Base-by-base conservation (phyloP, 2,888 invertebrate genomes). In the Miltochrista miniata region DNA sequence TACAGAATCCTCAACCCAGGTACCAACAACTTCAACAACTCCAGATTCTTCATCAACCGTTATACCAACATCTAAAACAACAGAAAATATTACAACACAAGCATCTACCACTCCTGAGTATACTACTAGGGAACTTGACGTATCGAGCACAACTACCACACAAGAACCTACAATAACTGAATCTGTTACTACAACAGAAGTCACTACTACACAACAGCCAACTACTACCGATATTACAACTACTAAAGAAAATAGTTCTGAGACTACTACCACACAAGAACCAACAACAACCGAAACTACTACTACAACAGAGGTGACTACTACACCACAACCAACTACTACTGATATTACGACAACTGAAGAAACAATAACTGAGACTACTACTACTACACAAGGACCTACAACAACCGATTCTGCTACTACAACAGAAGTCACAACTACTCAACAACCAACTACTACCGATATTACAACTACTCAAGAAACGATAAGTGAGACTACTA, bases 101-200 rank as follows among this genome's bases (percentile, higher is more conserved):
- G 12, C 35, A 5, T n/a, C n/a, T n/a, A n/a, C n/a, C n/a, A n/a
- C n/a, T n/a, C n/a, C n/a, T n/a, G n/a, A n/a, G n/a, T n/a, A n/a
- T n/a, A n/a, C n/a, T n/a, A n/a, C n/a, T n/a, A n/a, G n/a, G n/a
- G n/a, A n/a, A n/a, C n/a, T n/a, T n/a, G n/a, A n/a, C n/a, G n/a
- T n/a, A n/a, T n/a, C n/a, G n/a, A n/a, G n/a, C n/a, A n/a, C n/a
- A n/a, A n/a, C n/a, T n/a, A n/a, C n/a, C n/a, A 34, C 34, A 34
- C 8, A 34, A 34, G 34, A 8, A 34, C n/a, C 5, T n/a, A 34
- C 5, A 8, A 59, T 58, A 9, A 45, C 50, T 3, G 10, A 34
- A 12, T 12, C 45, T 0, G 37, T 50, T 1, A 48, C 53, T 1
- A 51, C 56, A 2, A 51, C 56, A 1, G n/a, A 42, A n/a, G 34